phyloP scores from a whole-genome alignment of 2,797 vertebrate species.

The Phaenicophaeus curvirostris region DNA sequence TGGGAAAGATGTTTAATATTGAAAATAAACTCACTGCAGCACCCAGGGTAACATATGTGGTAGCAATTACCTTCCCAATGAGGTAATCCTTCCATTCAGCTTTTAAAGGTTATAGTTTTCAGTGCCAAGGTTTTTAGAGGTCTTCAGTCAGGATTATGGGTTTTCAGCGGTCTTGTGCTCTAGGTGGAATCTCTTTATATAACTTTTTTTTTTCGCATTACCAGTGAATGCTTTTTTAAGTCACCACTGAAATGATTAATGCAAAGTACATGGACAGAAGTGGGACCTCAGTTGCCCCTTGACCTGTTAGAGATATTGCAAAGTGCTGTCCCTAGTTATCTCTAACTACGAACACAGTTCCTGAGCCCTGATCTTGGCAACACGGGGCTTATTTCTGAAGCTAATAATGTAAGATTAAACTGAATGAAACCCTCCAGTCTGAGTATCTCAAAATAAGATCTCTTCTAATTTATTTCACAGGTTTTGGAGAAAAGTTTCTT shows the following conservation, averaged over 20 bases:
- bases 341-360: not conserved
- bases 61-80: not conserved
- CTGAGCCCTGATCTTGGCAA: not conserved
- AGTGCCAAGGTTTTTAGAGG: not conserved
- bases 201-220: not conserved
- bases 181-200: not conserved
- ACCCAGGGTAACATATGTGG: not conserved
- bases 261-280: not conserved
- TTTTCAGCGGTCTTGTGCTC: not conserved
- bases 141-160: not conserved
- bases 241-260: not conserved
- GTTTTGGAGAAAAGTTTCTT: not conserved
- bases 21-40: not conserved
- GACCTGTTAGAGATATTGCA: not conserved
- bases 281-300: not conserved
- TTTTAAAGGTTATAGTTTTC: not conserved
- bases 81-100: not conserved
- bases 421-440: not conserved
- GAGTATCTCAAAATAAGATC: not conserved
- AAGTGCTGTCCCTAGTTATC: not conserved
- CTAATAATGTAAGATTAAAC: not conserved
- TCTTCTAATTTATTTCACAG: not conserved
- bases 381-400: not conserved
- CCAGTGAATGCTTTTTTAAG: not conserved
- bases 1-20: not conserved